Base-by-base conservation (phyloP, 1,140 invertebrate species). In the Calycopis cecrops region DNA sequence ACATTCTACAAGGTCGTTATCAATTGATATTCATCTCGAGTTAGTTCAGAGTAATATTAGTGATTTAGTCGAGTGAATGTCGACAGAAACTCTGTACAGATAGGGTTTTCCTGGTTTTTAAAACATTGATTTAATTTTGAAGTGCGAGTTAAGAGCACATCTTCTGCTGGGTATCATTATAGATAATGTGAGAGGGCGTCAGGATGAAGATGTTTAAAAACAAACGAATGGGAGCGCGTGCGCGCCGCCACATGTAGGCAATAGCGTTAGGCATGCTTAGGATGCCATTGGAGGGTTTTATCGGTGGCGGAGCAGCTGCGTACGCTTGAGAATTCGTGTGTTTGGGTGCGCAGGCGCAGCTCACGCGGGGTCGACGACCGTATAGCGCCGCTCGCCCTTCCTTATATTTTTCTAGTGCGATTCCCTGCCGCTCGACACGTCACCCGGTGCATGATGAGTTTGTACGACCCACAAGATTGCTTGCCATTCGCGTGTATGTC, bases 261-360 rank as follows among this genome's bases (percentile, higher is more conserved):
- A 40, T 47, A 18, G 37, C 37, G 52, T 37, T 38, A 56, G 54
- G 50, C 60, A 48, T 42, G 37, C 47, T 33, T 8, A 47, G 62
- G 55, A 69, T 72, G 67, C 71, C 59, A 69, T 55, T 48, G 63
- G 72, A 67, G 62, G 64, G 61, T 70, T 71, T 67, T 70, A 69
- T 63, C 65, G 55, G 66, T 61, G 62, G 58, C 63, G 6, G 21
- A 28, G 21, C 21, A 28, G 21, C 21, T 28, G 21, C 69, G 74
- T 73, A 78, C 71, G 75, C 74, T 66, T 64, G 75, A 73, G 71
- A 73, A 82, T 82, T 79, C 66, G 69, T 72, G 69, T 72, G 70
- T 78, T 79, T 69, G 71, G 72, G 65, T 65, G 69, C 61, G 65
- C 63, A 38, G 50, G 54, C 52, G 37, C 49, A 52, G 50, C 55